A percentile compares a stretch with the other conserved stretches of the same genome.
Conservation (phyloP, 2,113 vertebrate genomes). For the Malurus melanocephalus region DNA sequence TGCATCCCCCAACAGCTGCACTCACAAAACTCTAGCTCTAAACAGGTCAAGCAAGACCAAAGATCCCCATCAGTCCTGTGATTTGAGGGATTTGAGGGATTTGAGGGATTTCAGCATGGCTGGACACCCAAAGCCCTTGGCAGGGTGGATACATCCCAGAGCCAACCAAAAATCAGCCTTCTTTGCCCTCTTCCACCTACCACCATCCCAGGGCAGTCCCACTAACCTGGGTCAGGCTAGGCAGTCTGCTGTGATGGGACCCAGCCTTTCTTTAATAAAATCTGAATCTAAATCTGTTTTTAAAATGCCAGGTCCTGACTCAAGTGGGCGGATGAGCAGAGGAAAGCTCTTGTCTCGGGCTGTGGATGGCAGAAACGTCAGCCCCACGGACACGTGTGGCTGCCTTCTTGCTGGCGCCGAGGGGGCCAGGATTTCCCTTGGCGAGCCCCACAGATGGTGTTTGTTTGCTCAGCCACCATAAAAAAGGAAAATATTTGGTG, state of each 20-base stretch:
- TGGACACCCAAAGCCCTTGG: background rate
- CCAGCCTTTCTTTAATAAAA: background rate
- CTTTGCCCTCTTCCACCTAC: background rate
- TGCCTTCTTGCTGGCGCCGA: fast-evolving
- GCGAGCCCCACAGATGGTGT: slow-evolving; percentile 42
- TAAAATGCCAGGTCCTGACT: background rate
- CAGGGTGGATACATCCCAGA: background rate
- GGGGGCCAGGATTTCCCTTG: slow-evolving; percentile 14
- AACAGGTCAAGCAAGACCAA: background rate
- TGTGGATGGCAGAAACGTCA: background rate
- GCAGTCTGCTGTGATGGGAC: background rate
- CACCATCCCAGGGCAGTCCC: background rate
- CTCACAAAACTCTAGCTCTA: background rate
- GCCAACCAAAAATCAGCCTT: background rate
- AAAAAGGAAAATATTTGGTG: slow-evolving; percentile 58
- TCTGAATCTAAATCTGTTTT: background rate
- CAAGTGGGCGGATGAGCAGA: fast-evolving
- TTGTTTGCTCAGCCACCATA: slow-evolving; percentile 51
- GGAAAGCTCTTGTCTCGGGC: background rate
- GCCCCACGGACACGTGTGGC: fast-evolving
- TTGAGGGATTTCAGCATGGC: background rate
- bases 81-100: background rate
- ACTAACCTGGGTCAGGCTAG: background rate
- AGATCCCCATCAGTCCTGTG: background rate
- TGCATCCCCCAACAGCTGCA: background rate